Conservation (phyloP, 1,140 invertebrate genomes). For the Chrysomallon squamiferum region DNA sequence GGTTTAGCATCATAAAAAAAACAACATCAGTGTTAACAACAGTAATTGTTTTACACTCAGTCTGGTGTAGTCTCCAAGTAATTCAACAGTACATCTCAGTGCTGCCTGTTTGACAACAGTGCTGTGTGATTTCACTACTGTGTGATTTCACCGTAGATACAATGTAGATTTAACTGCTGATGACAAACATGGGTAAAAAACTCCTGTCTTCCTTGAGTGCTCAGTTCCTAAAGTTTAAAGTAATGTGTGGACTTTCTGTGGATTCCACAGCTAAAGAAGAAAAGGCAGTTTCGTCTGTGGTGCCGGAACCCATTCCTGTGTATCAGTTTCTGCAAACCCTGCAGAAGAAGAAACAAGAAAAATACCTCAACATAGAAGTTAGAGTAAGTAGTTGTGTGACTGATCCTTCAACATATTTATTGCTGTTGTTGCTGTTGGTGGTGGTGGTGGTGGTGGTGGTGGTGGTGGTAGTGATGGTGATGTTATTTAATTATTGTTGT, state of each 20-base stretch:
- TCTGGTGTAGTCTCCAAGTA: too few relatives aligned
- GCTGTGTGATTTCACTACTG: too few relatives aligned
- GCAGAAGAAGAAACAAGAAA: constrained; percentile 30
- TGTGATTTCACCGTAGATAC: too few relatives aligned
- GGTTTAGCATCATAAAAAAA: too few relatives aligned
- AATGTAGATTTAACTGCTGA: too few relatives aligned
- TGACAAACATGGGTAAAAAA: constrained; percentile 26
- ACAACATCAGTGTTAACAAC: too few relatives aligned
- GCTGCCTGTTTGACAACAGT: too few relatives aligned
- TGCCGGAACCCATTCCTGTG: constrained; percentile 29
- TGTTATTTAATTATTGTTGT: background rate
- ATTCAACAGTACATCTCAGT: too few relatives aligned
- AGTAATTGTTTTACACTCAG: too few relatives aligned
- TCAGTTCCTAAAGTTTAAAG: constrained; percentile 26
- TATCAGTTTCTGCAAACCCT: constrained; percentile 31
- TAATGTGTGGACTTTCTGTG: constrained; percentile 31
- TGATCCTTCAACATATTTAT: constrained; percentile 2
- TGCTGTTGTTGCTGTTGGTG: background rate
- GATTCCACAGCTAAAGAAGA: constrained; percentile 39
- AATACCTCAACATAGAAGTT: constrained; percentile 41
- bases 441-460: background rate
- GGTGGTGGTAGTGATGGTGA: background rate
- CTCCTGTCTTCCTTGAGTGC: constrained; percentile 18
- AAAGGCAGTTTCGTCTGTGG: constrained; percentile 32
- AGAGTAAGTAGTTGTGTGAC: constrained; percentile 26